Percentiles rank a stretch among this genome's conserved stretches.
Evolutionary conservation across 2,797 vertebrate genomes (phyloP).

Genomic region (Heliangelus exortis): DNA sequence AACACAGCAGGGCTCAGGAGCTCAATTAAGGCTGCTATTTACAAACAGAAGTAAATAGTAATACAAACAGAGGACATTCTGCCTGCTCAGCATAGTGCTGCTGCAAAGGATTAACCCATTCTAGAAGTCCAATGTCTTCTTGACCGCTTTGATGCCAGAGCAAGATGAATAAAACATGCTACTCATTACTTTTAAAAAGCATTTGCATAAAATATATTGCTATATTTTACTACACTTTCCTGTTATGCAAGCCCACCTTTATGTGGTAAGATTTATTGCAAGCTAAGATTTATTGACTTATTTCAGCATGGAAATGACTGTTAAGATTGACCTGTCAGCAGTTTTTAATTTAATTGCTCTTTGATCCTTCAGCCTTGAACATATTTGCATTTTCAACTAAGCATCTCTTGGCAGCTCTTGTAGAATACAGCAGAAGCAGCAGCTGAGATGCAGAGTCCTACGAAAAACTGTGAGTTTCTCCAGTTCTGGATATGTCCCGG

Average conservation of each 20-base stretch:
- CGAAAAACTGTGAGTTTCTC: not conserved
- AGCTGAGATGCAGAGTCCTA: not conserved
- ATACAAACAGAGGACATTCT: constrained; percentile 57
- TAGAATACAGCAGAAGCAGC: not conserved
- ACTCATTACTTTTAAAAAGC: constrained; percentile 59
- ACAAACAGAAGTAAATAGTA: constrained; percentile 61
- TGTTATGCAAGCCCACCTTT: constrained; percentile 69
- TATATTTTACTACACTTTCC: constrained; percentile 68
- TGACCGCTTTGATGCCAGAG: constrained; percentile 61
- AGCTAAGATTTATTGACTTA: constrained; percentile 64
- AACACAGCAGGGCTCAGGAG: constrained; percentile 22
- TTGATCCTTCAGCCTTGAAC: constrained; percentile 70
- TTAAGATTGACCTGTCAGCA: constrained; percentile 71
- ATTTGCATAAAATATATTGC: constrained; percentile 74
- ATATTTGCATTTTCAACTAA: constrained; percentile 68
- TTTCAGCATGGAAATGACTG: constrained; percentile 66
- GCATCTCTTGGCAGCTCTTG: constrained; percentile 70
- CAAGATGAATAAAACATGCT: constrained; percentile 68
- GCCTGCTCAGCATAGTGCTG: constrained; percentile 42
- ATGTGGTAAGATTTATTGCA: constrained; percentile 65
- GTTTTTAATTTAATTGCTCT: constrained; percentile 73
- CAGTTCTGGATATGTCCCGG: not conserved
- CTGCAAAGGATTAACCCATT: constrained; percentile 52
- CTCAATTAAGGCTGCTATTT: constrained; percentile 42
- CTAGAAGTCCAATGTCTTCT: constrained; percentile 56